Evolutionary conservation across 2,888 invertebrate genomes (phyloP).

Genomic region (Pardosa pseudoannulata): DNA sequence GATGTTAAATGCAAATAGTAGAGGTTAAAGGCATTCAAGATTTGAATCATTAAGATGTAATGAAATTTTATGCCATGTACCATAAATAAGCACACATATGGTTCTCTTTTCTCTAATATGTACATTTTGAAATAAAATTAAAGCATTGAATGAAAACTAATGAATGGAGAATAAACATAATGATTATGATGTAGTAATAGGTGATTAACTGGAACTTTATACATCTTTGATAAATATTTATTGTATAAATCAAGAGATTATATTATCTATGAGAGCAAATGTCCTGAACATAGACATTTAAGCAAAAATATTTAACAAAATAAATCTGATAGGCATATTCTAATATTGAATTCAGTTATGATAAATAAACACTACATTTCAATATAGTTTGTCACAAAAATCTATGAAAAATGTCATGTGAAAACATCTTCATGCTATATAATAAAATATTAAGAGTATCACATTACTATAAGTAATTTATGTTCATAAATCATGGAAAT

Average conservation of each 20-base stretch:
- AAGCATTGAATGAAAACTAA: not conserved
- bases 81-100: not conserved
- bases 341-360: not conserved
- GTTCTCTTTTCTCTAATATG: not conserved
- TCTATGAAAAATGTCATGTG: conserved; percentile 1
- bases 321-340: not conserved
- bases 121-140: not conserved
- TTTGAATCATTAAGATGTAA: not conserved
- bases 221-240: not conserved
- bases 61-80: not conserved
- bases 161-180: not conserved
- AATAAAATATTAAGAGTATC: conserved; percentile 5
- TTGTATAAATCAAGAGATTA: not conserved
- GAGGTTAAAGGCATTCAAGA: not conserved
- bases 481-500: not conserved
- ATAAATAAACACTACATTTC: conserved; percentile 4
- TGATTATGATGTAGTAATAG: not conserved
- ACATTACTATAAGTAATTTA: not conserved
- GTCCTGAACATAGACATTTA: not conserved
- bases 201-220: not conserved
- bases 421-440: not conserved
- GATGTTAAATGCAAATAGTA: not conserved
- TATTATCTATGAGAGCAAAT: not conserved
- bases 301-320: not conserved
- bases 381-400: not conserved